Percentiles rank a stretch among this genome's conserved stretches.
Evolutionary conservation across 1,140 invertebrate species (phyloP).

Genomic region (Drosophila ercepeae): DNA sequence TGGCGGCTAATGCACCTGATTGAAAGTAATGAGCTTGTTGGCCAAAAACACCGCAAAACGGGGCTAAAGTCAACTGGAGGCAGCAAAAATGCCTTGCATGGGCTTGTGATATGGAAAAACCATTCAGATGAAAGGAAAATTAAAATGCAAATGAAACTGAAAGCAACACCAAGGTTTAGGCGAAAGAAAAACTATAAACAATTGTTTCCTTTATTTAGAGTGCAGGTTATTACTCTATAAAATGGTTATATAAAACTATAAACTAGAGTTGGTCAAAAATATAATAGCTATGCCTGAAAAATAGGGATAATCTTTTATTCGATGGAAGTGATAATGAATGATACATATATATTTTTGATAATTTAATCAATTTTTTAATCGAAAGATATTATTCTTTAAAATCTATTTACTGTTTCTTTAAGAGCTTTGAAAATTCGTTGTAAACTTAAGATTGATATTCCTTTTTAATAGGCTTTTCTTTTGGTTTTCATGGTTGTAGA

Average conservation of each 20-base stretch:
- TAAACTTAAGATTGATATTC: not conserved
- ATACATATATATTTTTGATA: too few relatives aligned
- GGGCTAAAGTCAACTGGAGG: conserved; percentile 40
- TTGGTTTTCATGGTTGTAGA: conserved; percentile 35
- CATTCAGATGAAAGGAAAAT: conserved; percentile 31
- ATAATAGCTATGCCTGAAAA: not conserved
- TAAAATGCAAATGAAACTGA: conserved; percentile 47
- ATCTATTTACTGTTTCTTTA: not conserved
- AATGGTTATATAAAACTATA: not conserved
- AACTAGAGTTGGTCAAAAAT: too few relatives aligned
- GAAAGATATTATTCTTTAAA: too few relatives aligned
- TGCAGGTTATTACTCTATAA: conserved; percentile 18
- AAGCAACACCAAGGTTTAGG: conserved; percentile 26
- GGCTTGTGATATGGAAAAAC: conserved; percentile 28
- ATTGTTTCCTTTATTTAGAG: conserved; percentile 24
- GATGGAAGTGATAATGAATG: not conserved
- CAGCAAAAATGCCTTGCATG: conserved; percentile 12
- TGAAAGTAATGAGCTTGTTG: conserved; percentile 64
- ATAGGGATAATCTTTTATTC: not conserved
- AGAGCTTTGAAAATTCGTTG: not conserved
- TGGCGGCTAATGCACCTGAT: conserved; percentile 34
- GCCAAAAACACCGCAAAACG: conserved; percentile 49
- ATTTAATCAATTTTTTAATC: too few relatives aligned
- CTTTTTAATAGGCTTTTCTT: conserved; percentile 3
- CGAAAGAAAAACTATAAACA: conserved; percentile 33